phyloP scores from a whole-genome alignment of 2,113 vertebrate species.

The Tetraodon nigroviridis region DNA sequence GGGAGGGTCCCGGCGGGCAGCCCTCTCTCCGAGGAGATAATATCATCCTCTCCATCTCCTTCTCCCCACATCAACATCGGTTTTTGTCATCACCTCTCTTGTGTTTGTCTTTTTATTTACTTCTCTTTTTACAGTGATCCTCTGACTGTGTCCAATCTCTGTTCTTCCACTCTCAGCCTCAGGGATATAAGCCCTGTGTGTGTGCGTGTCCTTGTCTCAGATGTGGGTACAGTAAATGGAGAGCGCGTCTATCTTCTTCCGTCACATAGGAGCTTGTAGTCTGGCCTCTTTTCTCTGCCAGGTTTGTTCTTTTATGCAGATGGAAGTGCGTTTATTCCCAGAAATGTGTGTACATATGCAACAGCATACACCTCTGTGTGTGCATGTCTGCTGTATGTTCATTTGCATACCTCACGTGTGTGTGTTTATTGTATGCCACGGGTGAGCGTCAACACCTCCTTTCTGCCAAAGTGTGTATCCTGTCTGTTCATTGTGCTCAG shows the following conservation, averaged over 20 bases:
- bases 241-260: conserved; percentile 27
- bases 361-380: neutral
- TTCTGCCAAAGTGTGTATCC: conserved; percentile 54
- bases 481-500: conserved; percentile 59
- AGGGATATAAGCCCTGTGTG: conserved; percentile 25
- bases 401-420: conserved; percentile 1
- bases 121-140: conserved; percentile 40
- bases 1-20: conserved; percentile 19
- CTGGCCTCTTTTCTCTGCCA: conserved; percentile 55
- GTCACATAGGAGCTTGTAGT: conserved; percentile 49
- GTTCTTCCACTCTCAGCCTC: conserved; percentile 39
- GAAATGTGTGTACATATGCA: conserved; percentile 18
- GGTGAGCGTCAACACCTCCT: conserved; percentile 21
- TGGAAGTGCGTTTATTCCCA: conserved; percentile 26
- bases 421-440: neutral
- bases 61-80: conserved; percentile 38
- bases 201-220: neutral
- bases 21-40: conserved; percentile 19
- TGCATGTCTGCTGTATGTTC: conserved; percentile 2
- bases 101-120: conserved; percentile 41
- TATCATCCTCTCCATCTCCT: conserved; percentile 19
- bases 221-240: no score
- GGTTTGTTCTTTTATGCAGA: conserved; percentile 59
- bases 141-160: conserved; percentile 33
- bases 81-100: conserved; percentile 46